Percentiles rank a stretch among this genome's conserved stretches.
These are phyloP conservation scores for Leptinotarsa peninsularis DNA, from an alignment of 2,888 invertebrate species.

Conservation along the genomic window DNA sequence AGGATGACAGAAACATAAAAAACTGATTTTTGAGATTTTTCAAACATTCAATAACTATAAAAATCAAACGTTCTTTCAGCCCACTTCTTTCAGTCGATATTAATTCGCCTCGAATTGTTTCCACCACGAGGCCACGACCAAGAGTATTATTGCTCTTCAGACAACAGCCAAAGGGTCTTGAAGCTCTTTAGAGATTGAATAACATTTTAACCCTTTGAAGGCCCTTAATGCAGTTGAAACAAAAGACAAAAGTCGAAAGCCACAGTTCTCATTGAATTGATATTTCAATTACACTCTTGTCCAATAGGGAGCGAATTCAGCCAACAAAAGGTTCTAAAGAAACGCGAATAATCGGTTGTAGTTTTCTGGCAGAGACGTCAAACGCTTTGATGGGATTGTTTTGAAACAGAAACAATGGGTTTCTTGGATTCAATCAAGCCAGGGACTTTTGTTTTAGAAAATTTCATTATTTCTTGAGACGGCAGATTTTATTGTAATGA, in stretches of 20 bases:
- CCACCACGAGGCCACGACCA: conserved; percentile 26
- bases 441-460: conserved; percentile 47
- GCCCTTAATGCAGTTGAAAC: conserved; percentile 58
- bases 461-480: conserved; percentile 41
- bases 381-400: conserved; percentile 60
- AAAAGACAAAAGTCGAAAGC: conserved; percentile 61
- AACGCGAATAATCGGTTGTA: conserved; percentile 59
- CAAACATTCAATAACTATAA: background rate
- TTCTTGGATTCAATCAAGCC: conserved; percentile 52
- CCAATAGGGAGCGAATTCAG: conserved; percentile 62
- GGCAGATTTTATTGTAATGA: conserved; percentile 25
- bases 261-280: conserved; percentile 65
- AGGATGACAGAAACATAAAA: background rate
- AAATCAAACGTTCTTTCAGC: background rate
- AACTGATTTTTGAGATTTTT: background rate
- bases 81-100: conserved; percentile 5
- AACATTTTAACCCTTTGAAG: conserved; percentile 56
- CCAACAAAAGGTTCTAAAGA: conserved; percentile 57
- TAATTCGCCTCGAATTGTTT: conserved; percentile 32
- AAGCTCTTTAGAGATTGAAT: conserved; percentile 55
- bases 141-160: conserved; percentile 26
- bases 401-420: conserved; percentile 59
- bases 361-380: conserved; percentile 57
- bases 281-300: conserved; percentile 64
- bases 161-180: conserved; percentile 44